Evolutionary conservation across 2,113 vertebrate species (phyloP), one percentile per base, ranked within the genome.

Genomic region (Malurus melanocephalus): DNA sequence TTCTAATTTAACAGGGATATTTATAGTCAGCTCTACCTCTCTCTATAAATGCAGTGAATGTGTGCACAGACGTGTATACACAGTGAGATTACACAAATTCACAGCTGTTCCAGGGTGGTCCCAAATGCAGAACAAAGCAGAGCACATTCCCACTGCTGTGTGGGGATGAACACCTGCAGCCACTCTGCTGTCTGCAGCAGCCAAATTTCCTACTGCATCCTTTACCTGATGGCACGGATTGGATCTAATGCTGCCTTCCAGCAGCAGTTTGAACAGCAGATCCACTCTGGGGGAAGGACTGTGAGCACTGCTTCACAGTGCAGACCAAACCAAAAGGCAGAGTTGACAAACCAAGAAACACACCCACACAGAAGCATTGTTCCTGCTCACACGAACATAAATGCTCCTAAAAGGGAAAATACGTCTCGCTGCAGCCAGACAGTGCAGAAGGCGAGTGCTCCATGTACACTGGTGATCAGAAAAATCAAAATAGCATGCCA

Each of bases 141-240:
- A 43, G 40, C 45, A 72, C 4, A 2, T 11, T 40, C 48, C 32
- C 28, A 19, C 26, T 48, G 42, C 18, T 0, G 0, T 0, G 0
- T 10, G 15, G 7, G 7, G 16, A 40, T 13, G 40, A 68, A 77
- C 2, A 4, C 33, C 55, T 72, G 45, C 59, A 81, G 61, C n/a
- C 53, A 10, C 33, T 65, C 57, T 59, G 57, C 30, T 3, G 6
- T 16, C 15, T 10, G 46, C n/a, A 83, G 72, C 38, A 42, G 5
- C 53, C 4, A 17, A 64, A 60, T 10, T 32, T 10, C 40, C 38
- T 11, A 7, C 4, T 2, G 5, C 43, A 33, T 35, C 15, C 5
- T 0, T 32, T 2, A 85, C 24, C 27, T 49, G 72, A 57, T 3
- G 23, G 51, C 51, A 57, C 1, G 7, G 59, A 76, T 28, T 16